These are phyloP conservation scores for Procambarus virginalis DNA, from an alignment of 1,140 invertebrate genomes.

Conservation along the genomic window DNA sequence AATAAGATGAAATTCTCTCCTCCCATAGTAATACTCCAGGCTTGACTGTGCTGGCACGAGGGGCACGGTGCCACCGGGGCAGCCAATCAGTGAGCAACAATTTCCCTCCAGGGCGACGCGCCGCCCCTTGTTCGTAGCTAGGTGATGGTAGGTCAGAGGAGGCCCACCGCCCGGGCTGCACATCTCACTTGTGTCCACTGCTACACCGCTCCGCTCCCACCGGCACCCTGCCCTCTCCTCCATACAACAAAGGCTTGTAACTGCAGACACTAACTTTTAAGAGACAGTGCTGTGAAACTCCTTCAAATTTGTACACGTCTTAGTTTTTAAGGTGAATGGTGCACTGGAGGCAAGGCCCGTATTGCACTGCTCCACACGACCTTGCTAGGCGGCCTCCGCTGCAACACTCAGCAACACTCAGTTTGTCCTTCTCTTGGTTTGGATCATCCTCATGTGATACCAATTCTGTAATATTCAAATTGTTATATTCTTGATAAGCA, in stretches of 20 bases:
- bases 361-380: not conserved
- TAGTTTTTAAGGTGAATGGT: constrained; percentile 52
- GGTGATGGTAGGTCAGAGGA: constrained; percentile 24
- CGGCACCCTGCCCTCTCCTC: constrained; percentile 11
- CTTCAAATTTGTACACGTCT: constrained; percentile 61
- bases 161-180: constrained; percentile 3
- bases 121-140: constrained; percentile 41
- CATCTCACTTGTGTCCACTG: constrained; percentile 22
- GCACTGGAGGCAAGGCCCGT: constrained; percentile 16
- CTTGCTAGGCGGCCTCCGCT: not conserved
- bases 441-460: constrained; percentile 54
- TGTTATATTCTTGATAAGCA: constrained; percentile 66
- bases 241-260: constrained; percentile 62
- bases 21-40: constrained; percentile 66
- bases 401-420: constrained; percentile 26
- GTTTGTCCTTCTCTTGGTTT: constrained; percentile 28
- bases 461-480: constrained; percentile 65
- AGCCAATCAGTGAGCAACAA: constrained; percentile 36
- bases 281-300: constrained; percentile 63
- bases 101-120: constrained; percentile 53
- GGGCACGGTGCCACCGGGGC: constrained; percentile 36
- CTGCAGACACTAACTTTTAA: constrained; percentile 66
- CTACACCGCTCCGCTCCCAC: not conserved
- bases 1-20: constrained; percentile 41
- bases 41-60: constrained; percentile 64